A percentile compares a stretch with the other conserved stretches of the same genome.
Evolutionary conservation across 2,888 invertebrate species (phyloP).

Genomic region (Polyommatus iphigenia): DNA sequence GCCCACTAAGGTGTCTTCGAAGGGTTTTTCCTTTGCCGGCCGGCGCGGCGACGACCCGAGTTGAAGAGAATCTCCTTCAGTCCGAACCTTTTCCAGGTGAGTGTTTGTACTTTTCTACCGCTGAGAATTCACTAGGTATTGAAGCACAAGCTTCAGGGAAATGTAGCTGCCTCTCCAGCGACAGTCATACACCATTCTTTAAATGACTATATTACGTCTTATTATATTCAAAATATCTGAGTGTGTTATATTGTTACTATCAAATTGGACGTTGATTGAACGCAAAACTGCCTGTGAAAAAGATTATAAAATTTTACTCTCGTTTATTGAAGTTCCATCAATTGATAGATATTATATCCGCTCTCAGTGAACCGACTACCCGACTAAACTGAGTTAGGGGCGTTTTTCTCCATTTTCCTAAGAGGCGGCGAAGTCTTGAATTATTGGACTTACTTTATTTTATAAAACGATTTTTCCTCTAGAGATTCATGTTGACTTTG

Average conservation of each 20-base stretch:
- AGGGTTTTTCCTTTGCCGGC: too few species aligned
- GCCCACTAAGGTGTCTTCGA: too few species aligned
- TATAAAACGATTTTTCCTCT: slow-evolving; percentile 67
- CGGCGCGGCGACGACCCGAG: too few species aligned
- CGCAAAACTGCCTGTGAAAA: background rate
- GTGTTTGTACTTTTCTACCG: too few species aligned
- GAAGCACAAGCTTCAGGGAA: too few species aligned
- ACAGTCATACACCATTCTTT: too few species aligned
- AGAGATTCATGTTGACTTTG: slow-evolving; percentile 69
- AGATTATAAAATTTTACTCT: background rate
- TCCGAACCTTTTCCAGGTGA: too few species aligned
- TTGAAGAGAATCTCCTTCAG: too few species aligned
- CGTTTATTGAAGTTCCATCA: slow-evolving; percentile 41
- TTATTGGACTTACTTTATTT: slow-evolving; percentile 76
- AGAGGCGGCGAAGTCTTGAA: slow-evolving; percentile 72
- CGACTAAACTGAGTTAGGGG: slow-evolving; percentile 73
- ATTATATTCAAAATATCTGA: background rate
- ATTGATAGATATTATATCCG: slow-evolving; percentile 65
- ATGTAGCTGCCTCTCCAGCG: too few species aligned
- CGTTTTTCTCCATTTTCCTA: slow-evolving; percentile 74
- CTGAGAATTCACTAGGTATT: too few species aligned
- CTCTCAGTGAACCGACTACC: slow-evolving; percentile 60
- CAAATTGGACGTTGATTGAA: background rate
- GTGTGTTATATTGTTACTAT: background rate
- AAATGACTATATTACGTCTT: too few species aligned